Evolutionary conservation across 2,113 vertebrate species (phyloP), one percentile per base, ranked within the genome.

Genomic region (Nothocercus nigrocapillus): DNA sequence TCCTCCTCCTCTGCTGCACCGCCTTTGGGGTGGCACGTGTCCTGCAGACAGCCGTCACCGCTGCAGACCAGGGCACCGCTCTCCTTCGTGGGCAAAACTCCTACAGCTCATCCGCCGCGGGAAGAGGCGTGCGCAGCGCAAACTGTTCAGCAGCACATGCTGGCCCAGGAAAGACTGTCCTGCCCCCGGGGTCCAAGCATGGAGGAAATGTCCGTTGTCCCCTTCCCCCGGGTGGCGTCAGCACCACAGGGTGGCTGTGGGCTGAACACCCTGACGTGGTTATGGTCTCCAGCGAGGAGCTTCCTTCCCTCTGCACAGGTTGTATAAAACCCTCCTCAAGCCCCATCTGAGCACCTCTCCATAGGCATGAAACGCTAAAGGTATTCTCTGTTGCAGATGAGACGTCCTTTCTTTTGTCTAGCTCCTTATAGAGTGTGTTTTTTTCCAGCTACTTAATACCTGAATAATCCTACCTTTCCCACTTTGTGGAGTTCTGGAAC

Each of bases 71-170:
- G 5, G 44, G 14, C 32, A 49, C 30, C 7, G 34, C 17, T 18
- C 10, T 59, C 27, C 30, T 53, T n/a, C 24, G 14, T 9, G 42
- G 73, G 32, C 20, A 44, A 73, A 83, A 49, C 24, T 67, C 17
- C 13, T 3, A 21, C 3, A 16, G 25, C 30, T 19, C 16, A 38
- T 2, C 3, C 8, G 34, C 22, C 20, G 9, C 30, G 30, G 5
- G 13, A 83, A 67, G 27, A 83, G 62, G 75, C 88, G 51, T 1
- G 27, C 44, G 38, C 76, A 21, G 20, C 11, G 12, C 10, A 7
- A 56, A 3, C 1, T 42, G 34, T 16, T 5, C 21, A 17, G 13
- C 14, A 62, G 27, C 1, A 1, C 3, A 58, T 42, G 7, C 16
- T 28, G 27, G 51, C 20, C 11, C 21, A 82, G 11, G 49, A 82